Evolutionary conservation across 2,888 invertebrate species (phyloP).

Genomic region (Rotaria magnacalcarata): DNA sequence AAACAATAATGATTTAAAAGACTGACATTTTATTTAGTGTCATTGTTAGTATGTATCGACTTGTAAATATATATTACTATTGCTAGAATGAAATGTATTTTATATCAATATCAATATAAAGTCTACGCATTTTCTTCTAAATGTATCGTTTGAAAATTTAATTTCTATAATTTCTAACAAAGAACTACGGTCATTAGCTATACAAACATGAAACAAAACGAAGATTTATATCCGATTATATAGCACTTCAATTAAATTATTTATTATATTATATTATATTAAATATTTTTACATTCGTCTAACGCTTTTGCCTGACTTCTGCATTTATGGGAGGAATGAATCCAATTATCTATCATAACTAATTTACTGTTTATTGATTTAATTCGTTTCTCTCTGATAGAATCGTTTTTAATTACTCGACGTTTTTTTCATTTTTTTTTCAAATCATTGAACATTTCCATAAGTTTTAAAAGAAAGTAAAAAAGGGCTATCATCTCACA

Average conservation of each 20-base stretch:
- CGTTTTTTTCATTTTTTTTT: neutral
- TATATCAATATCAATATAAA: neutral
- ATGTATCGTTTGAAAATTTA: neutral
- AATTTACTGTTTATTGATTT: neutral
- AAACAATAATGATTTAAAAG: no score
- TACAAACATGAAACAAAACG: neutral
- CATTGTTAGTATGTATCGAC: no score
- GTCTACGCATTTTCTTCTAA: neutral
- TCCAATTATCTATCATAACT: neutral
- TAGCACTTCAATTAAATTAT: neutral
- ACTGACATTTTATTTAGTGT: no score
- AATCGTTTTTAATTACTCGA: neutral
- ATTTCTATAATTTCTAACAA: no score
- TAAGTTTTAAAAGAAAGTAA: neutral
- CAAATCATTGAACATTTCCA: neutral
- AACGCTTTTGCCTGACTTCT: neutral
- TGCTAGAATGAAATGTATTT: neutral
- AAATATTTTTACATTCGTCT: neutral
- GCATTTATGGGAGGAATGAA: neutral
- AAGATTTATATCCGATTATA: neutral
- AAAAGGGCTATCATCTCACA: no score
- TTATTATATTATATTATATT: neutral
- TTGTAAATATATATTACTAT: no score
- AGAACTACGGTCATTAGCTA: neutral
- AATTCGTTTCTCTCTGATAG: neutral